Conservation (phyloP, 2,888 invertebrate genomes). For the Hartigia nigra region DNA sequence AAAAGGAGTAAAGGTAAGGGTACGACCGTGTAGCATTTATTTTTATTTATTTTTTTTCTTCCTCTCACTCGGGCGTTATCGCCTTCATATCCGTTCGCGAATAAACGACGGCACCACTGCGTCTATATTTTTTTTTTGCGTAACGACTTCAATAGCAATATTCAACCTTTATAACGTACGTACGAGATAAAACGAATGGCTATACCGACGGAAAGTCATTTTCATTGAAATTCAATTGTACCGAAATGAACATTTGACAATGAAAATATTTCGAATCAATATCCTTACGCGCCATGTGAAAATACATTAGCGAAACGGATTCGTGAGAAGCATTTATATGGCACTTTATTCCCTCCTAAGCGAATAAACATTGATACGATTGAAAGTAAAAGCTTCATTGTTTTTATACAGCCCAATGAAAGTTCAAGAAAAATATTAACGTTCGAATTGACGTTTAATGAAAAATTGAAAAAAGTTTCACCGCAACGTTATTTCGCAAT, state of each 20-base stretch:
- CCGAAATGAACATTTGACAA: not conserved
- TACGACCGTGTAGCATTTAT: not conserved
- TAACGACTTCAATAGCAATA: not conserved
- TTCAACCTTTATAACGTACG: not conserved
- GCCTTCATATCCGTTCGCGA: not conserved
- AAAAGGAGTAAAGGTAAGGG: not conserved
- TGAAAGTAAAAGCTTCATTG: not conserved
- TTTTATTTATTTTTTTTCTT: not conserved
- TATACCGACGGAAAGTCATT: not conserved
- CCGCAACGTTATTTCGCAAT: not conserved
- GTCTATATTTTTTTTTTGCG: not conserved
- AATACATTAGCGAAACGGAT: no score
- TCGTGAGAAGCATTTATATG: no score
- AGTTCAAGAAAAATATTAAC: no score
- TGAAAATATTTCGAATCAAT: not conserved
- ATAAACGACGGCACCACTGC: not conserved
- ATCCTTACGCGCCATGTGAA: no score
- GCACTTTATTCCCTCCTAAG: no score
- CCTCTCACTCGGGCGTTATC: not conserved
- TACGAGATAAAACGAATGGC: not conserved
- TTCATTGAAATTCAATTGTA: not conserved
- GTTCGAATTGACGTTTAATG: not conserved
- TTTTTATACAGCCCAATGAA: no score
- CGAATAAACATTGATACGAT: not conserved
- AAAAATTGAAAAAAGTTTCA: not conserved